phyloP scores from a whole-genome alignment of 2,888 invertebrate species.

The Celastrina argiolus region DNA sequence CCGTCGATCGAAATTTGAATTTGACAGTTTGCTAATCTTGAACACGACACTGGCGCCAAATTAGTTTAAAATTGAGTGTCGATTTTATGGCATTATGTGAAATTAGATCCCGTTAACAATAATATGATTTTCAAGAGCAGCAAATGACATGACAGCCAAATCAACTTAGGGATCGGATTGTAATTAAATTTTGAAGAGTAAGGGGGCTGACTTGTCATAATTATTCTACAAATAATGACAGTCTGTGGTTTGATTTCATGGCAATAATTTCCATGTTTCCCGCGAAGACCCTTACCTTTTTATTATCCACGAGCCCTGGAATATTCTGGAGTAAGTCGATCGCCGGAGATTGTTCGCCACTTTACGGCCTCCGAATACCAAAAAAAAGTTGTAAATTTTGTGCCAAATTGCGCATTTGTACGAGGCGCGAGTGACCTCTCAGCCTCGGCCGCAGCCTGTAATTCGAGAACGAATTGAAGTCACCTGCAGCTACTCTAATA shows the following conservation, averaged over 20 bases:
- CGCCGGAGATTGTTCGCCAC: conserved; percentile 64
- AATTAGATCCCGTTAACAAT: no score
- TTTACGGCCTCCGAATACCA: conserved; percentile 63
- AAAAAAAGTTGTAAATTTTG: conserved; percentile 75
- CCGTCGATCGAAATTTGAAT: no score
- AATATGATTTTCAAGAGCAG: no score
- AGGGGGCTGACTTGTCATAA: no score
- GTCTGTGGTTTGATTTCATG: conserved; percentile 36
- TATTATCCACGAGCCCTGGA: conserved; percentile 68
- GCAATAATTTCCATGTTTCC: conserved; percentile 44
- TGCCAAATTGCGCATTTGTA: conserved; percentile 70
- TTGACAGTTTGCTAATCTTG: no score
- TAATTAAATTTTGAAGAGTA: no score
- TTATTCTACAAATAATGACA: no score
- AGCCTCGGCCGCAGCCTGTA: conserved; percentile 49
- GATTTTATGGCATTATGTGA: no score
- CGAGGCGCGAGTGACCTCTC: conserved; percentile 61
- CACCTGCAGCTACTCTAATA: conserved; percentile 40
- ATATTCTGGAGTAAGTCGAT: conserved; percentile 70
- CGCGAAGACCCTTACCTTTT: conserved; percentile 64
- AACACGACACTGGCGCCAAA: no score
- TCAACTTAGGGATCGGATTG: no score
- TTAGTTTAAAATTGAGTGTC: no score
- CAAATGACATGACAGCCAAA: no score
- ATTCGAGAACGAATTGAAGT: conserved; percentile 54